phyloP scores from a whole-genome alignment of 2,113 vertebrate species.

The Ophthalmolycus amberensis region DNA sequence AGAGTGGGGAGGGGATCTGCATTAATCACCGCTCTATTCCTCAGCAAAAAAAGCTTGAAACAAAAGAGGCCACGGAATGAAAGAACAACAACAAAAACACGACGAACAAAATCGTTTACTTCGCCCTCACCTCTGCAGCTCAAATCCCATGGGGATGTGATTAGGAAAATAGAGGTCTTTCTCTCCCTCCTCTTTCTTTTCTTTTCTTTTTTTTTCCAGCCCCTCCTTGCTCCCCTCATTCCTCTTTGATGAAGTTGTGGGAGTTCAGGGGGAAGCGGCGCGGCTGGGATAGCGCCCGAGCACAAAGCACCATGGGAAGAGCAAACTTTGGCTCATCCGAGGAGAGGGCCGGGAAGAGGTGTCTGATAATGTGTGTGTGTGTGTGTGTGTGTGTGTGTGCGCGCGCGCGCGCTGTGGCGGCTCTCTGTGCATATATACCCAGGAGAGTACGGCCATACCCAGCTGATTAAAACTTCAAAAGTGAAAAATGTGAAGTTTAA shows the following conservation, averaged over 20 bases:
- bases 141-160: slow-evolving; percentile 70
- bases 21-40: slow-evolving; percentile 72
- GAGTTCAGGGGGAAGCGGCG: slow-evolving; percentile 70
- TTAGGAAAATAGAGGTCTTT: slow-evolving; percentile 63
- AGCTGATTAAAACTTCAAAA: slow-evolving; percentile 57
- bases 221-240: slow-evolving; percentile 63
- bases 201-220: slow-evolving; percentile 37
- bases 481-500: slow-evolving; percentile 26
- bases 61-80: slow-evolving; percentile 72
- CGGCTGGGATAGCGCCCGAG: slow-evolving; percentile 64
- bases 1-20: slow-evolving; percentile 63
- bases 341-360: slow-evolving; percentile 22
- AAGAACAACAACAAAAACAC: slow-evolving; percentile 69
- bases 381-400: slow-evolving; percentile 12
- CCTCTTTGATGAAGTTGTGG: slow-evolving; percentile 81
- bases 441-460: slow-evolving; percentile 49
- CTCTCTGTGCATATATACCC: slow-evolving; percentile 29
- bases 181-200: slow-evolving; percentile 28
- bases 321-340: slow-evolving; percentile 70
- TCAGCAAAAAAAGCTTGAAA: slow-evolving; percentile 57
- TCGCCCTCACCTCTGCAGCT: slow-evolving; percentile 75
- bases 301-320: slow-evolving; percentile 80
- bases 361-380: background rate
- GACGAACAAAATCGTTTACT: slow-evolving; percentile 80
- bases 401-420: background rate